A percentile compares a stretch with the other conserved stretches of the same genome.
phyloP scores from a whole-genome alignment of 2,888 invertebrate genomes.

The Criorhina ranunculi region DNA sequence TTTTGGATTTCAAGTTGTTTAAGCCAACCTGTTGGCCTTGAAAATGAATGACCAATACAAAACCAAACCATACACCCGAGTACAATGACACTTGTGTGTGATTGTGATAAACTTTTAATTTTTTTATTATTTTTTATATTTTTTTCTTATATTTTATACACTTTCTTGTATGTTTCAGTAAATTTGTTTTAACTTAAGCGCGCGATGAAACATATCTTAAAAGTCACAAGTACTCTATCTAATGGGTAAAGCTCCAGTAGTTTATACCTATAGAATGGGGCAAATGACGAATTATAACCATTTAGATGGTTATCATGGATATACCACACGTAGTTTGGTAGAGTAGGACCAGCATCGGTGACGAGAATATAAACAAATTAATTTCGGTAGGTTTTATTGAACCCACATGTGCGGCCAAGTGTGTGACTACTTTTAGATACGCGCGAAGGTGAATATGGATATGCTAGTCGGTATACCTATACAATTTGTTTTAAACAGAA shows the following conservation, averaged over 20 bases:
- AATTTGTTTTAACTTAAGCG: conserved; percentile 29
- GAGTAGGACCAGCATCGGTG: conserved; percentile 29
- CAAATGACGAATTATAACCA: conserved; percentile 43
- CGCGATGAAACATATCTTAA: conserved; percentile 15
- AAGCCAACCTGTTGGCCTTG: conserved; percentile 73
- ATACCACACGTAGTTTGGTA: conserved; percentile 4
- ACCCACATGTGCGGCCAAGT: conserved; percentile 47
- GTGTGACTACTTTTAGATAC: conserved; percentile 27
- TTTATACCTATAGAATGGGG: background rate
- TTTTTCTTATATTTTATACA: no score
- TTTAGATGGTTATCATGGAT: conserved; percentile 33
- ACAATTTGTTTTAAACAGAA: background rate
- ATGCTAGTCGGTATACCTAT: background rate
- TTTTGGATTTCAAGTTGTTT: conserved; percentile 48
- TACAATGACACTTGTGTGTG: conserved; percentile 65
- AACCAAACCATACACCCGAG: conserved; percentile 38
- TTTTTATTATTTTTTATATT: no score
- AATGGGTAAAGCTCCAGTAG: background rate
- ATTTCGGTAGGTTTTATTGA: conserved; percentile 61
- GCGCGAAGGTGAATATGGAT: conserved; percentile 33
- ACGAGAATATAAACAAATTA: conserved; percentile 59
- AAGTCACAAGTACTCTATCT: conserved; percentile 1
- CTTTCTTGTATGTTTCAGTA: conserved; percentile 48
- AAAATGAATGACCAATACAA: conserved; percentile 62
- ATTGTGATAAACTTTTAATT: conserved; percentile 37